A percentile compares a stretch with the other conserved stretches of the same genome.
Evolutionary conservation across 2,113 vertebrate species (phyloP).

Genomic region (Climacteris rufus): DNA sequence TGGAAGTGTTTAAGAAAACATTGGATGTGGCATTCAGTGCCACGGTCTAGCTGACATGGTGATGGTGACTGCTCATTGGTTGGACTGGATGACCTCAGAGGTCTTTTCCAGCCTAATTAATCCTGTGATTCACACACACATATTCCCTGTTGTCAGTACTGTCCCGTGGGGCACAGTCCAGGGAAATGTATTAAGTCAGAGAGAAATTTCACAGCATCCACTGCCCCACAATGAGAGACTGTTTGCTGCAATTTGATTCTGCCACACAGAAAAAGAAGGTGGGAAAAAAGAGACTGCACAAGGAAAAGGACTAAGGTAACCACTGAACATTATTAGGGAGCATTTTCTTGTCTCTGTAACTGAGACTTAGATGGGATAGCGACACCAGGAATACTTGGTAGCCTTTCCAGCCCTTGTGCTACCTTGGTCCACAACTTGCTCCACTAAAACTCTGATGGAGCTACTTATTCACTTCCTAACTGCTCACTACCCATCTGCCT

Average conservation of each 20-base stretch:
- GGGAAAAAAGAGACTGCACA: background rate
- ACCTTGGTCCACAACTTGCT: background rate
- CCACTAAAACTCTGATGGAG: background rate
- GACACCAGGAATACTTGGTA: background rate
- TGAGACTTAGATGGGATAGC: background rate
- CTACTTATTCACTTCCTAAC: background rate
- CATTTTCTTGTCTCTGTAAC: background rate
- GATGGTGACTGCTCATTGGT: too few relatives aligned
- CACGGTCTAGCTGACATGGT: background rate
- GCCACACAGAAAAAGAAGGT: background rate
- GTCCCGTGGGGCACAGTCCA: background rate
- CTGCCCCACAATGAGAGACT: background rate
- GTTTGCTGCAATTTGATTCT: background rate
- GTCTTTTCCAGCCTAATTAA: background rate
- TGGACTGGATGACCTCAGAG: rapidly evolving
- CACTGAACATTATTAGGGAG: background rate
- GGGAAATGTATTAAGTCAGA: background rate
- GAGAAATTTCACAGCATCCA: background rate
- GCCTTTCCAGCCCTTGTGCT: background rate
- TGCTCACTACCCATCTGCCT: background rate
- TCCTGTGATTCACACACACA: background rate
- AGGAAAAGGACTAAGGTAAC: background rate
- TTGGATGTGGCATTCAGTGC: background rate
- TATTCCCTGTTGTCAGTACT: background rate
- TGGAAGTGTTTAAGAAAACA: background rate